Percentiles rank a stretch among this genome's conserved stretches.
Evolutionary conservation across 2,888 invertebrate genomes (phyloP).

Genomic region (Scaptomyza parva): DNA sequence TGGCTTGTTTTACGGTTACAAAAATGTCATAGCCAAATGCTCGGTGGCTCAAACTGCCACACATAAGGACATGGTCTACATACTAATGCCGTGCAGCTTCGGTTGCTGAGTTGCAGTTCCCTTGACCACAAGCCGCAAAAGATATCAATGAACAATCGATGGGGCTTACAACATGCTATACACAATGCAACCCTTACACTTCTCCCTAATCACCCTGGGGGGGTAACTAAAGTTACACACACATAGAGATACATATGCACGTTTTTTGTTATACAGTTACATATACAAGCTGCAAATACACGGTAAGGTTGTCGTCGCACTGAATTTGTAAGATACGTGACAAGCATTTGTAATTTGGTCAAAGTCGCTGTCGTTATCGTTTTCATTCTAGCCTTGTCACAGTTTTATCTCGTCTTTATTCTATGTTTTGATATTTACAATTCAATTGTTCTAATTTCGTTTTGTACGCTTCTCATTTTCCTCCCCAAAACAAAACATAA

Average conservation of each 20-base stretch:
- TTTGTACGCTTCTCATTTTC: slow-evolving; percentile 50
- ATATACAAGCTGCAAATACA: slow-evolving; percentile 56
- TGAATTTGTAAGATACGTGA: slow-evolving; percentile 81
- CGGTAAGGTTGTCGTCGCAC: slow-evolving; percentile 67
- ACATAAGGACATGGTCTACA: slow-evolving; percentile 61
- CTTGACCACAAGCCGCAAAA: slow-evolving; percentile 54
- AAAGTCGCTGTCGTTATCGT: slow-evolving; percentile 51
- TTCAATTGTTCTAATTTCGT: slow-evolving; percentile 79
- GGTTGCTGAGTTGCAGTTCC: slow-evolving; percentile 26
- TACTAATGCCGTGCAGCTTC: slow-evolving; percentile 51
- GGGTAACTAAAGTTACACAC: slow-evolving; percentile 40
- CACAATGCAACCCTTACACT: slow-evolving; percentile 30
- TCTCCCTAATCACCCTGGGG: not conserved
- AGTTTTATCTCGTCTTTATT: slow-evolving; percentile 33
- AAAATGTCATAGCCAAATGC: slow-evolving; percentile 54
- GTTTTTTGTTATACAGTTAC: slow-evolving; percentile 40
- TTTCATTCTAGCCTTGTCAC: slow-evolving; percentile 18
- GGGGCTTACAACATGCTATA: slow-evolving; percentile 50
- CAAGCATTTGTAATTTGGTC: slow-evolving; percentile 73
- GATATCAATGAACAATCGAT: slow-evolving; percentile 78
- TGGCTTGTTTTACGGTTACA: slow-evolving; percentile 41
- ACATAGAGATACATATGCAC: slow-evolving; percentile 65
- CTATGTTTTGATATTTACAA: slow-evolving; percentile 69
- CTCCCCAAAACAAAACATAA: slow-evolving; percentile 16
- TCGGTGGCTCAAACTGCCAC: slow-evolving; percentile 44